A percentile compares a stretch with the other conserved stretches of the same genome.
Conservation (phyloP, 2,888 invertebrate species). For the Pseudanteris insignis region DNA sequence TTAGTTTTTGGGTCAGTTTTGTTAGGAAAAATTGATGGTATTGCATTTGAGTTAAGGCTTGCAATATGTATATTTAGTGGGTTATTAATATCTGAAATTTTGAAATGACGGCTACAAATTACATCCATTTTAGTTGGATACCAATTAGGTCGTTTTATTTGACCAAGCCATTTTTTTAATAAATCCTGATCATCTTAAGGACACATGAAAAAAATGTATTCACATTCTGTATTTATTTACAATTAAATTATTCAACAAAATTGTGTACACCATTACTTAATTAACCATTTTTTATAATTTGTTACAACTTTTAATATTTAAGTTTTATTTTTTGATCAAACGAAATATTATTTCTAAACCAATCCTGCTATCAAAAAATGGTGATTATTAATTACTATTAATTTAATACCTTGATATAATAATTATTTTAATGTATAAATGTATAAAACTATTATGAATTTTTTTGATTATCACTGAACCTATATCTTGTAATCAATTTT, state of each 20-base stretch:
- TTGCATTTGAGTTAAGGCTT: conserved; percentile 40
- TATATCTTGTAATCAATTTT: neutral
- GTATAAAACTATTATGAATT: neutral
- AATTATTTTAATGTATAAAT: too few relatives aligned
- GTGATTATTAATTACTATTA: neutral
- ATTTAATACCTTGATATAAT: too few relatives aligned
- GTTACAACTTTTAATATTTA: too few relatives aligned
- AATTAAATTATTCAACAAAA: too few relatives aligned
- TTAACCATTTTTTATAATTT: too few relatives aligned
- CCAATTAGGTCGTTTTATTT: conserved; percentile 18
- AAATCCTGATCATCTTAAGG: conserved; percentile 8
- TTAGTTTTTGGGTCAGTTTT: neutral
- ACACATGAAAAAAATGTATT: conserved; percentile 10
- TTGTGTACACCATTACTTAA: too few relatives aligned
- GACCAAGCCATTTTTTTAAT: conserved; percentile 16
- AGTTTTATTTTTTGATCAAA: too few relatives aligned
- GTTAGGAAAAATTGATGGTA: conserved; percentile 48
- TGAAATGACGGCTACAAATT: conserved; percentile 27
- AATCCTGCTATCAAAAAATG: too few relatives aligned
- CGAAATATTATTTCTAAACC: too few relatives aligned
- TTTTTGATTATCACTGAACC: neutral
- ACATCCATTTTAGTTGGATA: conserved; percentile 1
- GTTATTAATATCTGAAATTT: conserved; percentile 18
- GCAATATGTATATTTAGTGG: conserved; percentile 13
- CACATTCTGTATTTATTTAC: too few relatives aligned